Percentiles rank a stretch among this genome's conserved stretches.
Evolutionary conservation across 2,888 invertebrate species (phyloP).

Genomic region (Esperia sulphurella): DNA sequence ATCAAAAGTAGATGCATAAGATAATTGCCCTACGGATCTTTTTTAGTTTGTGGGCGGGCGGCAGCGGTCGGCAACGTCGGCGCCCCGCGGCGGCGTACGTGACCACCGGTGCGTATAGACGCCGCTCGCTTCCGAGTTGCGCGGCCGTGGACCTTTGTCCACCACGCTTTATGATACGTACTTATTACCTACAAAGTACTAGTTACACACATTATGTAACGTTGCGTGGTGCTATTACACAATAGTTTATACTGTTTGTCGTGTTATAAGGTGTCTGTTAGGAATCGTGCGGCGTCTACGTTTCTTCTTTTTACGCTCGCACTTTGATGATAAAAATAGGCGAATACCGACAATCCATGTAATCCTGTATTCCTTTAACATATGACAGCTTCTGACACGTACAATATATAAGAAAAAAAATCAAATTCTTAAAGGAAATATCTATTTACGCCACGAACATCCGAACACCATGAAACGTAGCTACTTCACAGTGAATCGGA

Average conservation of each 20-base stretch:
- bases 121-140: slow-evolving; percentile 15
- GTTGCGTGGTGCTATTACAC: background rate
- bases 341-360: too few relatives aligned
- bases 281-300: too few relatives aligned
- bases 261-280: background rate
- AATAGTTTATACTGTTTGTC: background rate
- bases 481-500: background rate
- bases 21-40: background rate
- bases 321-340: too few relatives aligned
- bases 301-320: too few relatives aligned
- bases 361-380: too few relatives aligned
- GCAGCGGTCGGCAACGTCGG: slow-evolving; percentile 18
- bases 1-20: background rate
- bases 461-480: too few relatives aligned
- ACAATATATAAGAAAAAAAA: too few relatives aligned
- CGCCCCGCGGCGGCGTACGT: slow-evolving; percentile 47
- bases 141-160: slow-evolving; percentile 40
- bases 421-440: too few relatives aligned
- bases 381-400: too few relatives aligned
- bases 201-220: background rate
- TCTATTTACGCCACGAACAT: too few relatives aligned
- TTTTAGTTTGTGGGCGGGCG: slow-evolving; percentile 33
- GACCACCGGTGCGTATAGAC: slow-evolving; percentile 43
- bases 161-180: background rate
- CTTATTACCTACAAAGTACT: background rate